Conservation (phyloP, 1,140 invertebrate species). For the Teleogryllus occipitalis region DNA sequence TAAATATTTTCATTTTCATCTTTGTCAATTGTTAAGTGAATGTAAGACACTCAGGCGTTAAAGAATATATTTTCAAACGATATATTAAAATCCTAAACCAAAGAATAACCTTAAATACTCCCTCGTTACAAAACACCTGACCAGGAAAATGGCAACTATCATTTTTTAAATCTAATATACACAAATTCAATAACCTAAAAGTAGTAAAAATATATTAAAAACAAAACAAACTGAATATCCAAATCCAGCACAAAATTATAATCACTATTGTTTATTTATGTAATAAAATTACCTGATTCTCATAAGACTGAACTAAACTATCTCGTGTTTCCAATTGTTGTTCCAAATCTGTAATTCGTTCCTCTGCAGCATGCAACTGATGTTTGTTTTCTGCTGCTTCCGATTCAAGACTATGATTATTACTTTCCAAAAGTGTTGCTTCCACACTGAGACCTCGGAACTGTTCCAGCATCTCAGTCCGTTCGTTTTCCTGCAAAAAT, state of each 20-base stretch:
- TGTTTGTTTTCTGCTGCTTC: conserved; percentile 53
- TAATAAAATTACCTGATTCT: conserved; percentile 39
- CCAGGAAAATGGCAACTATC: too few species aligned
- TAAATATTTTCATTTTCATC: too few species aligned
- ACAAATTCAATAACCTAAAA: too few species aligned
- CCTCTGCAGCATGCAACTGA: conserved; percentile 42
- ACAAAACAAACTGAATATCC: not conserved
- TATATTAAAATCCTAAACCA: too few species aligned
- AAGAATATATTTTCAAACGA: too few species aligned
- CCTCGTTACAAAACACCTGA: too few species aligned
- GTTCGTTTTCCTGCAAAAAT: conserved; percentile 50
- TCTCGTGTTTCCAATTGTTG: conserved; percentile 42
- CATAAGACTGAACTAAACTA: conserved; percentile 42
- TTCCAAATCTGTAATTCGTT: conserved; percentile 44
- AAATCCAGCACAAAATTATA: not conserved
- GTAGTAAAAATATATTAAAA: too few species aligned
- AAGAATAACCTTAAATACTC: too few species aligned
- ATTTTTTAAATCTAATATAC: too few species aligned
- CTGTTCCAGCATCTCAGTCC: conserved; percentile 62
- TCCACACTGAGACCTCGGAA: conserved; percentile 60
- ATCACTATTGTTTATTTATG: too few species aligned
- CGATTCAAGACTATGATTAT: conserved; percentile 60
- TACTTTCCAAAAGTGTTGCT: conserved; percentile 58
- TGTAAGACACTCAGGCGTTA: too few species aligned
- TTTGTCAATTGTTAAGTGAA: too few species aligned